Evolutionary conservation across 2,797 vertebrate genomes (phyloP).

Genomic region (Enteromius unitaeniatus): DNA sequence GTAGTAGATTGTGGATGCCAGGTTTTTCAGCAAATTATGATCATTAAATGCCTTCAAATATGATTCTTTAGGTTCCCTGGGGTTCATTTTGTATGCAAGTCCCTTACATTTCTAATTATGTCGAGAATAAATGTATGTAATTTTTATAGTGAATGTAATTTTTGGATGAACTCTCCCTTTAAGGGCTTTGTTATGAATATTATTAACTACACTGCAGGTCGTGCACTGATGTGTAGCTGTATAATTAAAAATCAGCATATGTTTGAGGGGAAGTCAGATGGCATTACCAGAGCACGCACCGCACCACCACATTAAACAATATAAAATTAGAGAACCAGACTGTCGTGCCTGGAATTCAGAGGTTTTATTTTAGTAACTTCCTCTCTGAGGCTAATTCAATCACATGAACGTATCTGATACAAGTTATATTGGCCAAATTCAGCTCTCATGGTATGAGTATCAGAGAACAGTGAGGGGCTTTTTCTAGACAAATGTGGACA

Average conservation of each 20-base stretch:
- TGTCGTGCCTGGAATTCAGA: slow-evolving; percentile 61
- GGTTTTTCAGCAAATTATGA: not conserved
- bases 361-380: slow-evolving; percentile 61
- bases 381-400: slow-evolving; percentile 64
- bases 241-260: slow-evolving; percentile 13
- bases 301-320: slow-evolving; percentile 52
- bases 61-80: too few relatives aligned
- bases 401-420: slow-evolving; percentile 50
- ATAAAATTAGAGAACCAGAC: slow-evolving; percentile 64
- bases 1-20: not conserved
- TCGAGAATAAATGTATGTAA: not conserved
- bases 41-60: not conserved
- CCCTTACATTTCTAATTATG: not conserved
- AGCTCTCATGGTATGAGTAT: slow-evolving; percentile 12
- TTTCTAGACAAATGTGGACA: not conserved
- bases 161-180: not conserved
- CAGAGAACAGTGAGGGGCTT: slow-evolving; percentile 13
- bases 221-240: not conserved
- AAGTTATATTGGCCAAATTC: slow-evolving; percentile 44
- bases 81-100: not conserved
- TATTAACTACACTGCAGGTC: slow-evolving; percentile 1
- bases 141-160: not conserved
- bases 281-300: slow-evolving; percentile 17
- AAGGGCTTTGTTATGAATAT: slow-evolving; percentile 4
- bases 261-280: slow-evolving; percentile 16